Base-by-base conservation (phyloP, 2,888 invertebrate genomes). In the Leptopilina syphax region DNA sequence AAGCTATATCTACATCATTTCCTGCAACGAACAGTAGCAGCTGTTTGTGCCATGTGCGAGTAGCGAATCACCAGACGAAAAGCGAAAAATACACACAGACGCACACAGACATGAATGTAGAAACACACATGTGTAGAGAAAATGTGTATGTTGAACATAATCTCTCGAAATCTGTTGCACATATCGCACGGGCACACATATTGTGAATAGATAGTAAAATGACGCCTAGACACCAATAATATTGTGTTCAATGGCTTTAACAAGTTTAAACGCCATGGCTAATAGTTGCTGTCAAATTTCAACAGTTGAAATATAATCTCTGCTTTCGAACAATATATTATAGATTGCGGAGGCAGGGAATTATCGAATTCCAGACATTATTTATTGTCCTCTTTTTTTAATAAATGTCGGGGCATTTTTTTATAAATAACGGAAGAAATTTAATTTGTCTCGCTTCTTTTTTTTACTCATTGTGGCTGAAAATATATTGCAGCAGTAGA, bases 21-120 rank as follows among this genome's bases (percentile, higher is more conserved):
- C 88, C 89, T 89, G 88, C 81, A 85, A 85, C 86, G 84, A 84
- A 85, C 86, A 85, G 87, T 90, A 91, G 87, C 90, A 91, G 90
- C 89, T 91, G 90, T 86, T 87, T 85, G 83, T 86, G 84, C 86
- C 88, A 86, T 88, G 86, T 88, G 86, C 83, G 81, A 80, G 83
- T 82, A 9, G 50, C 83, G 84, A 83, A 79, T 83, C 85, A 83
- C 84, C 83, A 82, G 80, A 77, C 80, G 81, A 81, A 80, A 77
- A 57, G 77, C 24, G 70, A 78, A 77, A 78, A 57, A 60, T 57
- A 73, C 57, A 57, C 4, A 7, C 9, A 47, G 1, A 47, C 34
- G 4, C 3, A 27, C 3, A 27, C 3, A 27, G 1, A 27, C 27
- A 27, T 34, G 44, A 8, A 44, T 44, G 44, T 6, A 44, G 6